Conservation (phyloP, 2,797 vertebrate genomes). For the Allochrocebus solatus region DNA sequence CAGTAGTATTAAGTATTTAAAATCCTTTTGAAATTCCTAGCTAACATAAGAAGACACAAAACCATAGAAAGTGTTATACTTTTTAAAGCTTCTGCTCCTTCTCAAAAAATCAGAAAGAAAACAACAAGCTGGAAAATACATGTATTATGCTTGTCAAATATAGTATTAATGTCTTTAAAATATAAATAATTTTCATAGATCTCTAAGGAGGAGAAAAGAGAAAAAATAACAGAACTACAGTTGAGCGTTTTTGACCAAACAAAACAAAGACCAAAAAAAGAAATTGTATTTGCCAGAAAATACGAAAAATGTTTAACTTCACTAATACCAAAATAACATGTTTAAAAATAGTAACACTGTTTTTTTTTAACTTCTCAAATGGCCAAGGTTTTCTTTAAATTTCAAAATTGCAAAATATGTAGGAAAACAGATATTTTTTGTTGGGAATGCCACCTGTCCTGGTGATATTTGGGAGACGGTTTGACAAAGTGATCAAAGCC, state of each 20-base stretch:
- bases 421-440: background rate
- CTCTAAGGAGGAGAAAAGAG: background rate
- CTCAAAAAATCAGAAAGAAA: background rate
- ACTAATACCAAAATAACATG: background rate
- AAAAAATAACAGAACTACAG: background rate
- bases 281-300: background rate
- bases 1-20: background rate
- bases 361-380: slow-evolving; percentile 16
- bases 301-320: background rate
- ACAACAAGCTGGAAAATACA: background rate
- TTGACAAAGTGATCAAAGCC: background rate
- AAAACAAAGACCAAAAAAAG: background rate
- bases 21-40: background rate
- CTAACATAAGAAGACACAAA: background rate
- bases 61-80: background rate
- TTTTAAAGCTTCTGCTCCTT: background rate
- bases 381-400: background rate
- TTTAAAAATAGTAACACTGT: background rate
- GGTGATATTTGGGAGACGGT: background rate
- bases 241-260: background rate
- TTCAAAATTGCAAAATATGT: background rate
- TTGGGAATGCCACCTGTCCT: background rate
- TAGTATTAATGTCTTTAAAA: background rate
- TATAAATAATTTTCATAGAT: background rate
- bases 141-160: background rate